Evolutionary conservation across 2,113 vertebrate species (phyloP), one percentile per base, ranked within the genome.

Genomic region (Chaenocephalus aceratus): DNA sequence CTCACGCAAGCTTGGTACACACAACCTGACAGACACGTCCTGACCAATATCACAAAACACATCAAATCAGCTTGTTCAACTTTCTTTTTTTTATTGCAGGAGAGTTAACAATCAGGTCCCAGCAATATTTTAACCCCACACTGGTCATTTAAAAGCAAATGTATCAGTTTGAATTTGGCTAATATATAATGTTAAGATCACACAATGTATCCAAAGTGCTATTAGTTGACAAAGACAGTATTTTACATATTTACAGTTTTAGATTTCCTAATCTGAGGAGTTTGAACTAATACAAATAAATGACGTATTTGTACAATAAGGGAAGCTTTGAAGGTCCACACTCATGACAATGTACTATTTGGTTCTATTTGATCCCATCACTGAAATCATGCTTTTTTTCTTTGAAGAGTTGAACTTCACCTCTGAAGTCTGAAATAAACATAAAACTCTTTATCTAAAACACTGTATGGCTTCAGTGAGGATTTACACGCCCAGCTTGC

Each of bases 161-260:
- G 67, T n/a, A 60, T 76, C 46, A 48, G 65, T 89, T 80, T 76
- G 61, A 69, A 53, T 82, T 82, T 21, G 54, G 14, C 73, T 81
- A 76, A 62, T 54, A 63, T 63, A 46, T 75, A 18, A 74, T 44
- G 49, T 72, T 81, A 21, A 66, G 61, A 52, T 83, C 75, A 80
- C 51, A 86, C 60, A 84, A 34, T 60, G 49, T 85, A 64, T 73
- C 45, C 78, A 85, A 84, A 87, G 77, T 74, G 78, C 79, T 82
- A 72, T 77, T 60, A 70, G 70, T 53, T 57, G 77, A 89, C 78
- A 85, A 82, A 75, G 58, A 80, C 78, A 77, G 23, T 72, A 80
- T 82, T 75, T 86, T 62, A 92, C 84, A 90, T 93, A 91, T 92
- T 78, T 92, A 92, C 91, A 93, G 53, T 36, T 48, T 63, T 2